Conservation (phyloP, 2,888 invertebrate species). For the Hipparchia semele region DNA sequence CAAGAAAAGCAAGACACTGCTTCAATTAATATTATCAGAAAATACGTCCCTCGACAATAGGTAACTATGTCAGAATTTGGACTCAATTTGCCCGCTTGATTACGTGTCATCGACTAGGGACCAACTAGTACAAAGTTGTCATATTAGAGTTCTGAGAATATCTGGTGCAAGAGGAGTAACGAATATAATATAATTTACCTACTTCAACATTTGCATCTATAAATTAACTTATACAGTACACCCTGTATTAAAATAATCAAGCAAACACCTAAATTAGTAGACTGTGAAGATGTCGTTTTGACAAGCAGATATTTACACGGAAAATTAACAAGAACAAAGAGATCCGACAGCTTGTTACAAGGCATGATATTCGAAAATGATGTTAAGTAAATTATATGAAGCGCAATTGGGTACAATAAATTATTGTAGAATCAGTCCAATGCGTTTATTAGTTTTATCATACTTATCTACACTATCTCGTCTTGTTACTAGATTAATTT, state of each 20-base stretch:
- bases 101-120: conserved; percentile 22
- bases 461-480: too few species aligned
- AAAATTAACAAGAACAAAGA: conserved; percentile 7
- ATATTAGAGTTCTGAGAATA: not conserved
- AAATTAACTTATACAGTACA: too few species aligned
- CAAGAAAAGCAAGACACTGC: too few species aligned
- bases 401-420: not conserved
- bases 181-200: too few species aligned
- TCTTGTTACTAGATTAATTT: too few species aligned
- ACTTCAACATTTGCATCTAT: too few species aligned
- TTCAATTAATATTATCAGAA: too few species aligned
- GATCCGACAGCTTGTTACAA: not conserved
- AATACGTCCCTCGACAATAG: not conserved
- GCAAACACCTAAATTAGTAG: not conserved
- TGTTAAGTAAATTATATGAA: not conserved
- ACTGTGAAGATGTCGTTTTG: not conserved
- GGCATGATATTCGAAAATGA: not conserved
- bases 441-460: too few species aligned
- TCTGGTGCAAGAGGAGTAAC: not conserved
- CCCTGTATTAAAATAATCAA: not conserved
- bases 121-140: not conserved
- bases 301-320: not conserved
- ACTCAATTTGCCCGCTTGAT: conserved; percentile 26
- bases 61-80: conserved; percentile 5
- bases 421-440: too few species aligned